Base-by-base conservation (phyloP, 30 jellyfish, hydroid and myxozoan species). In the Phacellophora camtschatica region DNA sequence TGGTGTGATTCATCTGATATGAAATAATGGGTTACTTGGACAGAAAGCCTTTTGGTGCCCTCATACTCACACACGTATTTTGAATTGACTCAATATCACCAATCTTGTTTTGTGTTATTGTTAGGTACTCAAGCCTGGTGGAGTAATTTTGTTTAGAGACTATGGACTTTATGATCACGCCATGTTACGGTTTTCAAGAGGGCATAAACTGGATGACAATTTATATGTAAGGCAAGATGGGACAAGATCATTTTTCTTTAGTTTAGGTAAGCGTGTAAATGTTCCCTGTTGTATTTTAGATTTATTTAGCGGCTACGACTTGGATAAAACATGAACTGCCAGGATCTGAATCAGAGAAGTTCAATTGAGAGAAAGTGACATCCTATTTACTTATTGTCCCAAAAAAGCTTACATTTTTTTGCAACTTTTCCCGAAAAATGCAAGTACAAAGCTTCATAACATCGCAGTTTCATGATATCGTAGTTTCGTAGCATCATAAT, bases 81-180 rank as follows among this genome's bases (percentile, higher is more conserved):
- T 41, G 13, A 41, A 41, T 41, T 41, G 16, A 41, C 54, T 7
- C 13, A 41, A 9, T 41, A 41, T 41, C 54, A 16, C 16, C 9
- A 41, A 53, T 53, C 9, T 7, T 11, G 57, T 7, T 10, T 30
- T 4, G 27, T 35, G 34, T 32, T 16, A 11, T 10, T 59, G 29
- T 23, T 32, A 93, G 99, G 85, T 81, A 5, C 74, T 93, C 18
- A 93, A 86, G 69, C 99, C 99, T 15, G 97, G 97, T 62, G 99
- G 97, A 4, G 11, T 86, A 29, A 45, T 93, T 10, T 75, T 93
- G 45, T 86, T 93, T 61, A 95, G 99, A 23, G 99, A 93, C 59
- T 93, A 93, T 93, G 99, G 99, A 16, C 39, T 93, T 30, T 93
- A 93, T 86, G 99, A 93, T 71, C 99, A 93, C 76, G 99, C 99